A percentile compares a stretch with the other conserved stretches of the same genome.
Evolutionary conservation across 2,113 vertebrate species (phyloP).

Genomic region (Chamaetylas fuelleborni): DNA sequence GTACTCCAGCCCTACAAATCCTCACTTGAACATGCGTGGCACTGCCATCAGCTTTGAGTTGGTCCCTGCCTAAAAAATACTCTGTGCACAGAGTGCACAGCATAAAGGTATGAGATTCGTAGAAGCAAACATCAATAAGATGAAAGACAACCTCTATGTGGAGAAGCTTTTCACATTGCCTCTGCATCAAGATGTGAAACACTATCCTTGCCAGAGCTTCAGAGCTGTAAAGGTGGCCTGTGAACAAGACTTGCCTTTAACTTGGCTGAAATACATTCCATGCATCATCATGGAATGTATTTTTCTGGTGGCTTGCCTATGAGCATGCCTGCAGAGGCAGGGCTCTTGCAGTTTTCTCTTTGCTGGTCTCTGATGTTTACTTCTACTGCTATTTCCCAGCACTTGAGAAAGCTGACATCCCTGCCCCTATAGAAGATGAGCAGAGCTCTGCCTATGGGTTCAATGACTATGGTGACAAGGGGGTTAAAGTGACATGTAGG

Average conservation of each 20-base stretch:
- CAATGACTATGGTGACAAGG: accelerated
- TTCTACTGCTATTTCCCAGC: background rate
- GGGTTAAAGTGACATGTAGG: background rate
- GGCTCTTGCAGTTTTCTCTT: background rate
- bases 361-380: background rate
- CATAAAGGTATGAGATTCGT: background rate
- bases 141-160: background rate
- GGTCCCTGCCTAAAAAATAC: background rate
- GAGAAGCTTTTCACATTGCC: background rate
- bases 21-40: background rate
- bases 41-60: background rate
- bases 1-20: background rate
- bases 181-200: background rate
- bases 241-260: background rate
- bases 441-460: accelerated
- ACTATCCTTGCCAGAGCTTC: background rate
- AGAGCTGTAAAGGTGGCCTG: background rate
- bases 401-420: background rate
- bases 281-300: background rate
- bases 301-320: background rate
- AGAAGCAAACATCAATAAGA: background rate
- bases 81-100: background rate
- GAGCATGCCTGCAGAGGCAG: background rate
- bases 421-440: background rate
- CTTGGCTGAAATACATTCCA: background rate